Conservation (phyloP, 2,797 vertebrate genomes). For the Chanos chanos region DNA sequence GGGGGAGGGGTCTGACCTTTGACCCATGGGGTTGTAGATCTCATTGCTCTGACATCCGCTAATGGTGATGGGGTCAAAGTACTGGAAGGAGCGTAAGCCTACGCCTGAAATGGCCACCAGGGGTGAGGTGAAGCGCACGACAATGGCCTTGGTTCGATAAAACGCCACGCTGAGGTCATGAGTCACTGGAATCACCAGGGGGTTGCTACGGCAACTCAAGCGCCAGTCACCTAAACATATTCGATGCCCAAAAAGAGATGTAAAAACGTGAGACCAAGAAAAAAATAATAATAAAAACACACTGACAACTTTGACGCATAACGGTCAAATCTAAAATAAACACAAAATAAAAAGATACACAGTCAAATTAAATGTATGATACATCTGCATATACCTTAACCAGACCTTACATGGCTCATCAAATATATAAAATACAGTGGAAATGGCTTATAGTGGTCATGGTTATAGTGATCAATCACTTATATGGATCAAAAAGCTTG, state of each 20-base stretch:
- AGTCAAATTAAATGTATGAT: too few species aligned
- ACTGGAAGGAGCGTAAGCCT: conserved; percentile 95
- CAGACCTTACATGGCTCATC: too few species aligned
- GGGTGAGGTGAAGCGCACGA: conserved; percentile 86
- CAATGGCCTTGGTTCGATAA: conserved; percentile 92
- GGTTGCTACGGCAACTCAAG: conserved; percentile 96
- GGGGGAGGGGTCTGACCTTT: conserved; percentile 72
- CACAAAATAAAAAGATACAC: too few species aligned
- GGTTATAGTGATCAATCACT: too few species aligned
- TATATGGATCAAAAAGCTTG: too few species aligned
- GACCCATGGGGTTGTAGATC: conserved; percentile 80
- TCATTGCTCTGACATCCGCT: conserved; percentile 85
- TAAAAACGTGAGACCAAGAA: conserved; percentile 22
- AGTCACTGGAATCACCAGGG: conserved; percentile 94
- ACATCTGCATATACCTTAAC: too few species aligned
- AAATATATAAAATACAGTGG: too few species aligned
- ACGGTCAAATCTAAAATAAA: too few species aligned
- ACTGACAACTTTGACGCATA: too few species aligned
- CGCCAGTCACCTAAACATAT: conserved; percentile 82
- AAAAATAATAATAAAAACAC: not conserved
- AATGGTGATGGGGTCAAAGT: conserved; percentile 96
- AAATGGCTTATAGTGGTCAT: too few species aligned
- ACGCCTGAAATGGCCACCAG: conserved; percentile 95
- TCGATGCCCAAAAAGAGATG: not conserved
- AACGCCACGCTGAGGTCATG: conserved; percentile 96